Base-by-base conservation (phyloP, 2,797 vertebrate genomes). In the Bradypodion pumilum region DNA sequence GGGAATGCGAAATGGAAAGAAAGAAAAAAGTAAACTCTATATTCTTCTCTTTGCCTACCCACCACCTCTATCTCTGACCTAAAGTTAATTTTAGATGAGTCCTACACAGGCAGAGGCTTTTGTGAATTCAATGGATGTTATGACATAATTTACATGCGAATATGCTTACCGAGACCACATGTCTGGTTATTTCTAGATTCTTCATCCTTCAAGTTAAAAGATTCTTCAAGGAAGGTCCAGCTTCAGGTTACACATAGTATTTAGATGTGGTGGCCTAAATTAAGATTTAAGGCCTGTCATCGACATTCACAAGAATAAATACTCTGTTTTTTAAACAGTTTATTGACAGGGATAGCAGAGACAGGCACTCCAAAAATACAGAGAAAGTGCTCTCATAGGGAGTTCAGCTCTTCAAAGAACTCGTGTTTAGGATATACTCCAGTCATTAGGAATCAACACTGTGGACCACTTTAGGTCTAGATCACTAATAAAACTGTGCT, bases 321-420 rank as follows among this genome's bases (percentile, higher is more conserved):
- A 70, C 40, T 44, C 73, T 73, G 68, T 74, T 74, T 65, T 74
- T 56, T 79, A 84, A 84, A 79, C 27, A 65, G 35, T 84, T 84
- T 84, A 84, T 84, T 84, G 76, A 52, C 35, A 63, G 35, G 56
- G 35, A 32, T 19, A 10, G 32, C 42, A 73, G 62, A 72, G 76
- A 79, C 68, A 84, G 83, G 83, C 76, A 84, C 83, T 84, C 76
- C 27, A 65, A 79, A 77, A 79, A 63, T 74, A 84, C 83, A 84
- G 76, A 78, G 46, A 84, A 84, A 79, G 69, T 78, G 83, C 77
- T 78, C 62, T 84, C 73, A 44, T 63, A 21, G 42, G 60, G 69
- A 65, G 44, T 27, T 78, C 46, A 66, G 62, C 46, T 78, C 75
- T 78, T 84, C 66, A 78, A 73, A 83, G 56, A 42, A 72, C 82